phyloP scores from a whole-genome alignment of 2,797 vertebrate genomes.

The Ataeniobius toweri region DNA sequence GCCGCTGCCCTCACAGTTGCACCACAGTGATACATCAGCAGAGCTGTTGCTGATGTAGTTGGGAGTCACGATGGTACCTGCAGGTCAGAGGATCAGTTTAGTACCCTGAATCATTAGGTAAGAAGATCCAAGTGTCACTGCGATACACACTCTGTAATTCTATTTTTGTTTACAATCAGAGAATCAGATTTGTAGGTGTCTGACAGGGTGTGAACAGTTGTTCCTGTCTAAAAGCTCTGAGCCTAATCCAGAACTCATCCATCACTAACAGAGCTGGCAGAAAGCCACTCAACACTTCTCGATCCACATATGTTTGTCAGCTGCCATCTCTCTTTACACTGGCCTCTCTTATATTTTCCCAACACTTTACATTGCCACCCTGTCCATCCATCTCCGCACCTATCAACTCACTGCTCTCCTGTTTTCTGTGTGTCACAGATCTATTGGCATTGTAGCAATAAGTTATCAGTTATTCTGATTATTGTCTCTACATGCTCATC shows the following conservation, averaged over 20 bases:
- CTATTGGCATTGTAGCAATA: not conserved
- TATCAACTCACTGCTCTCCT: not conserved
- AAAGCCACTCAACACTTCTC: not conserved
- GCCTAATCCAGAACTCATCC: not conserved
- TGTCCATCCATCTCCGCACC: not conserved
- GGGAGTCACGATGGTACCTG: constrained; percentile 95
- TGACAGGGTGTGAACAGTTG: not conserved
- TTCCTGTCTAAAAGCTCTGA: not conserved
- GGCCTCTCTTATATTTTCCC: not conserved
- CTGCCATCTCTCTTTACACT: not conserved
- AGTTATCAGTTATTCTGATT: not conserved
- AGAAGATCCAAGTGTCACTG: too few species aligned
- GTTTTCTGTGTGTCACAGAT: not conserved
- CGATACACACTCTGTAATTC: not conserved
- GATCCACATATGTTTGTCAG: not conserved
- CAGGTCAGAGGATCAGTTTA: constrained; percentile 11
- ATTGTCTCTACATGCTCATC: too few species aligned
- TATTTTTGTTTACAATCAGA: not conserved
- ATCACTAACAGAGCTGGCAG: not conserved
- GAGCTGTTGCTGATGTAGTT: constrained; percentile 93
- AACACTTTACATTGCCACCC: not conserved
- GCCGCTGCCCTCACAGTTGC: constrained; percentile 91
- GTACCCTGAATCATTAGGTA: not conserved
- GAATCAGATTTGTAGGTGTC: not conserved
- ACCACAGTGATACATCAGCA: constrained; percentile 89